phyloP scores from a whole-genome alignment of 2,888 invertebrate species.

The Leptogaster cylindrica region DNA sequence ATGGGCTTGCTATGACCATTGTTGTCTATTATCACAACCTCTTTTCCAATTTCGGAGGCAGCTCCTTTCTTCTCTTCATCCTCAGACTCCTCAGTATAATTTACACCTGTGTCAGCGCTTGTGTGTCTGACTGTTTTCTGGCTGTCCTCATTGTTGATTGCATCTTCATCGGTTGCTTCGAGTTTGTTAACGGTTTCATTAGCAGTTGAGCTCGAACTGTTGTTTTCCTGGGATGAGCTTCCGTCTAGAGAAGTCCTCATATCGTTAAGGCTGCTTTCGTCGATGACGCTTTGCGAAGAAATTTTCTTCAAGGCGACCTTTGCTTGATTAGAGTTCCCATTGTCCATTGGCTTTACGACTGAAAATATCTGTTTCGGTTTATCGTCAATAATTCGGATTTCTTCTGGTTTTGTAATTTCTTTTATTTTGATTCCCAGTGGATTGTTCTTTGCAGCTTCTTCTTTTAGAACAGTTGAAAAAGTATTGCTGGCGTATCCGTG shows the following conservation, averaged over 20 bases:
- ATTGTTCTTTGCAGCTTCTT: constrained; percentile 50
- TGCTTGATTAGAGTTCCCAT: constrained; percentile 4
- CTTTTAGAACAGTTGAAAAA: constrained; percentile 34
- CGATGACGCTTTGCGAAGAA: constrained; percentile 4
- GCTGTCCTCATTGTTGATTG: constrained; percentile 42
- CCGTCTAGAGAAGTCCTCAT: background rate
- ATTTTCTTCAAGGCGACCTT: background rate
- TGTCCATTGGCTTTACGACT: constrained; percentile 52
- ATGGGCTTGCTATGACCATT: constrained; percentile 52
- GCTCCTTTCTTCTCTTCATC: background rate
- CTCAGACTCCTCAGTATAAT: background rate
- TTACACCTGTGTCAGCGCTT: background rate
- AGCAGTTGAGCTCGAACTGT: background rate
- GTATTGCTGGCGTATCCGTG: constrained; percentile 40
- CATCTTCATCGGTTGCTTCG: constrained; percentile 43
- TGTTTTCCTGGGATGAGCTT: background rate
- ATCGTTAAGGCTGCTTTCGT: background rate
- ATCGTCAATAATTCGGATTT: constrained; percentile 60
- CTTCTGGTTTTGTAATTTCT: constrained; percentile 60
- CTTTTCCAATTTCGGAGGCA: constrained; percentile 43
- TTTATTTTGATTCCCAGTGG: constrained; percentile 59
- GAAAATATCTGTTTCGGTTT: constrained; percentile 51
- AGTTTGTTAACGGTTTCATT: constrained; percentile 40
- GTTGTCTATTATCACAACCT: constrained; percentile 48
- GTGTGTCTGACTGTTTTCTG: constrained; percentile 45